phyloP scores from a whole-genome alignment of 2,113 vertebrate genomes.

The Gnathonemus longibarbis region DNA sequence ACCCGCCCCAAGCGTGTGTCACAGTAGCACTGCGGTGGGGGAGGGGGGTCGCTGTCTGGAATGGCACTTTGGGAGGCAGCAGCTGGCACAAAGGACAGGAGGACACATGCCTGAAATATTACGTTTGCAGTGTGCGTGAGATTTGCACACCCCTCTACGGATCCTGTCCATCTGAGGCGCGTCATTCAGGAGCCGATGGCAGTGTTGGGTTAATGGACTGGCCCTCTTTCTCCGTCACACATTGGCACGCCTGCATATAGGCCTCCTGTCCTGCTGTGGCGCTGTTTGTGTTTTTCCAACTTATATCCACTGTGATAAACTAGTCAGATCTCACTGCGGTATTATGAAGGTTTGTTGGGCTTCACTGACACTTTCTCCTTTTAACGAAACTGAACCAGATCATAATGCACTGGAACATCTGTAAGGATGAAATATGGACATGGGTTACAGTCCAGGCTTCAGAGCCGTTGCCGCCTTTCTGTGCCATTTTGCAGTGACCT shows the following conservation, averaged over 20 bases:
- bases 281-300: neutral
- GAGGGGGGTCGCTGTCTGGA: neutral
- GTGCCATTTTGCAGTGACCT: neutral
- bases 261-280: neutral
- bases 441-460: neutral
- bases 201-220: neutral
- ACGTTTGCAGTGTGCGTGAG: neutral
- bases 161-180: neutral
- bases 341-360: neutral
- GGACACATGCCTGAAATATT: neutral
- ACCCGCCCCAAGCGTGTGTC: neutral
- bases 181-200: neutral
- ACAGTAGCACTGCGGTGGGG: neutral
- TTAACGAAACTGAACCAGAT: neutral
- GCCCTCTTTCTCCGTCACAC: neutral
- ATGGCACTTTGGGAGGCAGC: neutral
- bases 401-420: neutral
- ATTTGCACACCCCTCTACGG: neutral
- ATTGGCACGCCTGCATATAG: neutral
- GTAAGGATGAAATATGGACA: neutral
- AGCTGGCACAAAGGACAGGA: neutral
- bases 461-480: neutral
- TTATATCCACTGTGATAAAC: neutral
- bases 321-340: neutral
- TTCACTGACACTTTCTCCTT: neutral